Evolutionary conservation across 1,140 invertebrate species (phyloP), one percentile per base, ranked within the genome.

Genomic region (Hypothenemus hampei): DNA sequence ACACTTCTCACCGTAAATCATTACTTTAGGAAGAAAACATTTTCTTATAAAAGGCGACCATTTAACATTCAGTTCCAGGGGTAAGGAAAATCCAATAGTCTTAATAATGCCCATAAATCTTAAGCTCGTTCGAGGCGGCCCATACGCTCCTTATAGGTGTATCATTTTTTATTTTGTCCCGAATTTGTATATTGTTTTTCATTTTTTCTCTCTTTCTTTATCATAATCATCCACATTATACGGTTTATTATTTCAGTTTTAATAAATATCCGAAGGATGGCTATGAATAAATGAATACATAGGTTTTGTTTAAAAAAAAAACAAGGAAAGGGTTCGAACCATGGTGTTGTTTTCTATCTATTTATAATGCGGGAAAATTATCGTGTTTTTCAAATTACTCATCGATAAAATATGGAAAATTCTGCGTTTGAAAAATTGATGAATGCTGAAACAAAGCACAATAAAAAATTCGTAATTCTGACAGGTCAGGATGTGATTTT

Each of bases 61-160:
- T 56, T 56, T 56, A 56, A 24, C 53, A 56, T 56, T 56, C 53
- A 56, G 53, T 44, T 48, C 44, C 44, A 21, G 53, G 53, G 44
- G 44, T n/a, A n/a, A n/a, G 45, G 35, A 56, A 56, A 56, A 56
- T 56, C 53, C 53, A 56, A 56, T 56, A 56, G 53, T 56, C 44
- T 56, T 56, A 56, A 56, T 56, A 56, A 56, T 37, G 53, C 35
- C 36, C 53, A 56, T 56, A 56, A 56, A 56, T 56, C 53, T 56
- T 21, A 10, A 2, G 52, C 41, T 46, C 6, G 19, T 48, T 46
- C 24, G 23, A 36, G 23, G 33, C 43, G 19, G 26, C 45, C 53
- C 31, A 33, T 35, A 47, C 41, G 26, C 51, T 31, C 41, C n/a
- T 54, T 56, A 48, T 39, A 56, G 53, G 53, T 56, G 53, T 56